Evolutionary conservation across 2,888 invertebrate species (phyloP).

Genomic region (Drosophila austrosaltans): DNA sequence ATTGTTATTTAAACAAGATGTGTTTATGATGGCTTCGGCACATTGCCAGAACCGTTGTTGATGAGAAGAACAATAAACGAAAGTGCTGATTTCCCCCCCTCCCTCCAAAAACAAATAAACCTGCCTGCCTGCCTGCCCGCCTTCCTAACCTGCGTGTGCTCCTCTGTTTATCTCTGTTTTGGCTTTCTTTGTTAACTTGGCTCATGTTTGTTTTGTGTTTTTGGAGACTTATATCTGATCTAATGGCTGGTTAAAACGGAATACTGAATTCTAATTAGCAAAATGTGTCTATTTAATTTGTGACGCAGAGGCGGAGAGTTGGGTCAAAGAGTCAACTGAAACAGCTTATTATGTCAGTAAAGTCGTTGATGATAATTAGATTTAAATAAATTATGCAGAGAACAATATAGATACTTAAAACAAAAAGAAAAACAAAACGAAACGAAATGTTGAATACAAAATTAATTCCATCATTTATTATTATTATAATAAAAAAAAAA

Average conservation of each 20-base stretch:
- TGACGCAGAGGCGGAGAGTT: conserved; percentile 3
- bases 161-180: not conserved
- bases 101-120: not conserved
- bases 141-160: not conserved
- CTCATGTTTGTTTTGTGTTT: conserved; percentile 23
- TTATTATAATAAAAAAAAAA: conserved; percentile 12
- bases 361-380: conserved; percentile 21
- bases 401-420: not conserved
- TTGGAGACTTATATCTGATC: conserved; percentile 38
- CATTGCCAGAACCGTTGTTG: conserved; percentile 37
- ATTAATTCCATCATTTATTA: conserved; percentile 52
- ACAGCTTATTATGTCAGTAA: conserved; percentile 4
- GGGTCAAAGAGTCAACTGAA: conserved; percentile 43
- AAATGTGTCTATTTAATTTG: conserved; percentile 3
- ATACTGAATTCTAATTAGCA: not conserved
- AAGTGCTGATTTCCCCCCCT: conserved; percentile 57
- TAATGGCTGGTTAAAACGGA: conserved; percentile 24
- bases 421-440: not conserved
- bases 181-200: conserved; percentile 41
- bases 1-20: conserved; percentile 41
- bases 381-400: conserved; percentile 45
- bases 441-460: conserved; percentile 27
- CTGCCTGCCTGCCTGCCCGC: not conserved
- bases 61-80: conserved; percentile 61
- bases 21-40: conserved; percentile 59